Base-by-base conservation (phyloP, 23 tunicate genomes). In the Aplidium turbinatum region DNA sequence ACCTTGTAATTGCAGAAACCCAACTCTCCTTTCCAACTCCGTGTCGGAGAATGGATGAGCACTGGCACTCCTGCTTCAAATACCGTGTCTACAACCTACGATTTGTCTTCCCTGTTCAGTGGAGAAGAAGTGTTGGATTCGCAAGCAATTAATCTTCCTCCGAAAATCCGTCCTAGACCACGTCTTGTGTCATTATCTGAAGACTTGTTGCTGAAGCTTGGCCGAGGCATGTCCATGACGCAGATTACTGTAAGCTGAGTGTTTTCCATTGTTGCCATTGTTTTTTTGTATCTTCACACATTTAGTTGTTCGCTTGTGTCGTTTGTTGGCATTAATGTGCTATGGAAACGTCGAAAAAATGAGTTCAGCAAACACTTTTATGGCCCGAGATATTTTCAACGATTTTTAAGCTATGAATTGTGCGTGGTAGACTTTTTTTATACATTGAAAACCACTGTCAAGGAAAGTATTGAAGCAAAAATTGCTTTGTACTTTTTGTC, bases 181-280 rank as follows among this genome's bases (percentile, higher is more conserved):
- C 65, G 97, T 30, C 68, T 91, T 24, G 86, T 91, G 0, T 39
- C 89, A 3, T 53, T 91, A 20, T 63, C 84, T 0, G 97, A 91
- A 3, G 91, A 84, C 16, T 30, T 84, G 63, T 73, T 91, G 57
- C 75, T 91, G 62, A 91, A 91, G 62, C 72, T 91, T 26, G 97
- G 97, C 18, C 73, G 77, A 20, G 78, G 79, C 1, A 71, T 61
- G 78, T 63, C 86, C 4, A 54, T 91, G 20, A 46, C 83, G 6
- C 97, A 91, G 50, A 84, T 91, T 45, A 91, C 97, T 2, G 97
- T 91, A 35, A 78, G 90, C 26, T 62, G 27, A 42, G 16, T 9
- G 16, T 9, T n/a, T n/a, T 56, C 18, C 18, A 13, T 13, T 18
- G 51, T 45, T 45, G 13, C 18, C 16, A 45, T 13, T 45, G 18